These are phyloP conservation scores for Hydrotaea diabolus DNA, from an alignment of 2,888 invertebrate species.

Conservation along the genomic window DNA sequence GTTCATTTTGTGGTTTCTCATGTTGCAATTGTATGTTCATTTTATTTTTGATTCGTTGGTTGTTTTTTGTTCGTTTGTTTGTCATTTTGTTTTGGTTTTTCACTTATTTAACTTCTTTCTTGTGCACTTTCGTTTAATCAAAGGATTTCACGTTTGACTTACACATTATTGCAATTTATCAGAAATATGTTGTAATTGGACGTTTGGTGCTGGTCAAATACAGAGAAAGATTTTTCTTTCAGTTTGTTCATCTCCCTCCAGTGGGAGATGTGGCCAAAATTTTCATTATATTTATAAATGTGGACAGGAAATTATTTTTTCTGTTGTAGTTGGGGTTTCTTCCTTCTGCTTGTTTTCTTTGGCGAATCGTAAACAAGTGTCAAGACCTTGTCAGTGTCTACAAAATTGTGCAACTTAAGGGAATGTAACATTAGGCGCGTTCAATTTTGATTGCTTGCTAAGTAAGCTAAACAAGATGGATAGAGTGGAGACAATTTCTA, in stretches of 20 bases:
- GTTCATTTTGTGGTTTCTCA: constrained; percentile 19
- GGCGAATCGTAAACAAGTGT: too few species aligned
- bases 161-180: constrained; percentile 76
- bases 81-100: not conserved
- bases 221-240: not conserved
- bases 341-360: not conserved
- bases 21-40: not conserved
- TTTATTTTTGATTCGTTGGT: constrained; percentile 20
- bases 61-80: not conserved
- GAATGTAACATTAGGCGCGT: too few species aligned
- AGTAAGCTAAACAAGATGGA: too few species aligned
- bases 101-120: constrained; percentile 25
- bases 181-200: constrained; percentile 53
- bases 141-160: constrained; percentile 76
- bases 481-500: too few species aligned
- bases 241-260: too few species aligned
- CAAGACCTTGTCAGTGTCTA: too few species aligned
- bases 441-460: too few species aligned
- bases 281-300: constrained; percentile 37
- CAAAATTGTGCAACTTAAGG: too few species aligned
- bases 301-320: constrained; percentile 38
- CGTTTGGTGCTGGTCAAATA: not conserved
- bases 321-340: constrained; percentile 14
- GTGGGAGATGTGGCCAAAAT: too few species aligned
- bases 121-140: constrained; percentile 71